Evolutionary conservation across 2,888 invertebrate genomes (phyloP).

Genomic region (Phanerotoma sp.): DNA sequence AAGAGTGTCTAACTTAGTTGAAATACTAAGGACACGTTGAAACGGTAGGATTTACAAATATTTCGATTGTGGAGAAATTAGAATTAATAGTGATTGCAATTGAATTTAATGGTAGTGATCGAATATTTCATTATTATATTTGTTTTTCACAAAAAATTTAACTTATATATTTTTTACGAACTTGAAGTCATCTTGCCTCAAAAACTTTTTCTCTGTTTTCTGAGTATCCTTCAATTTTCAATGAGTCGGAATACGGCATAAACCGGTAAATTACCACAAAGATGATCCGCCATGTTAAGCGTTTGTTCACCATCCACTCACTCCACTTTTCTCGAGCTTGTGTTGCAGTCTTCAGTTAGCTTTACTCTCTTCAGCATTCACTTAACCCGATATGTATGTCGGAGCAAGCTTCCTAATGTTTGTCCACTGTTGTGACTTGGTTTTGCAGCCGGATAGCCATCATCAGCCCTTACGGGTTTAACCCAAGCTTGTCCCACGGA

Average conservation of each 20-base stretch:
- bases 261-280: constrained; percentile 56
- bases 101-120: no score
- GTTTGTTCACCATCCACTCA: constrained; percentile 20
- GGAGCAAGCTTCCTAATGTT: constrained; percentile 35
- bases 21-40: no score
- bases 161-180: no score
- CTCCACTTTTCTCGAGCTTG: constrained; percentile 6
- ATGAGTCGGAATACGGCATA: constrained; percentile 57
- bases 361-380: neutral
- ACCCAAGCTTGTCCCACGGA: constrained; percentile 9
- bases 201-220: constrained; percentile 50
- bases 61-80: no score
- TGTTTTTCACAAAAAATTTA: no score
- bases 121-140: no score
- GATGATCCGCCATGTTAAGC: constrained; percentile 39
- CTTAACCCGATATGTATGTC: constrained; percentile 11
- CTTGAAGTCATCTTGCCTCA: no score
- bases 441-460: constrained; percentile 20
- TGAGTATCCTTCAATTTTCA: constrained; percentile 56
- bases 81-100: no score
- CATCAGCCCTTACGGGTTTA: constrained; percentile 2
- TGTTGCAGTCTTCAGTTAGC: no score
- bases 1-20: no score
- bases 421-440: constrained; percentile 36
- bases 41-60: no score